Base-by-base conservation (phyloP, 1,140 invertebrate species). In the Idris sp. region DNA sequence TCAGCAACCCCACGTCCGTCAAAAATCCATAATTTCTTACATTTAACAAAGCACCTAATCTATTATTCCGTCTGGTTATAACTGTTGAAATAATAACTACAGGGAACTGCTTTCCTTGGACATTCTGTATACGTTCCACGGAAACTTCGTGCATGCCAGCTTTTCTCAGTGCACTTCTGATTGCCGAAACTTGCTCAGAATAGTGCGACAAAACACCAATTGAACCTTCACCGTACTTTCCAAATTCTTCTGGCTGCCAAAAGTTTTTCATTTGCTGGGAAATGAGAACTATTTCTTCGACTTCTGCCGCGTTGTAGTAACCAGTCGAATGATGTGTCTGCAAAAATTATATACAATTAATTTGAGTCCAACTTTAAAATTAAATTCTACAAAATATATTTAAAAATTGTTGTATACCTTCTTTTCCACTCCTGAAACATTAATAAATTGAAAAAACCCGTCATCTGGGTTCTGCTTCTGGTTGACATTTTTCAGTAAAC, bases 31-130 rank as follows among this genome's bases (percentile, higher is more conserved):
- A 95, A 79, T 96, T 94, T 28, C 92, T 88, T 30, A 92, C 89
- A 33, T 93, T 91, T 38, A 83, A 87, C 10, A 84, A 72, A 7
- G 83, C 83, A 4, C 81, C 81, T 1, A 87, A 82, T 43, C 81
- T 80, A 86, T 87, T 82, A 87, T 93, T 95, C 1, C 93, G 94
- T 46, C 93, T 86, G 0, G 95, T 96, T 3, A 95, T 88, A 0
- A 97, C 95, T 0, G 94, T 96, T 13, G 93, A 95, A 26, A 97
- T 86, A 73, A 97, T 93, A 18, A 97, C 92, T 0, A 93, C 94
- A 6, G 94, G 89, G 79, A 96, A 97, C 84, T 97, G 94, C 83
- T 96, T 96, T 83, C 94, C 94, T 88, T 97, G 95, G 0, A 96
- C 94, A 86, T 97, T 97, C 0, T 95, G 87, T 6, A 96, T 94